phyloP scores from a whole-genome alignment of 1,140 invertebrate genomes.

The Eupristina koningsbergeri region DNA sequence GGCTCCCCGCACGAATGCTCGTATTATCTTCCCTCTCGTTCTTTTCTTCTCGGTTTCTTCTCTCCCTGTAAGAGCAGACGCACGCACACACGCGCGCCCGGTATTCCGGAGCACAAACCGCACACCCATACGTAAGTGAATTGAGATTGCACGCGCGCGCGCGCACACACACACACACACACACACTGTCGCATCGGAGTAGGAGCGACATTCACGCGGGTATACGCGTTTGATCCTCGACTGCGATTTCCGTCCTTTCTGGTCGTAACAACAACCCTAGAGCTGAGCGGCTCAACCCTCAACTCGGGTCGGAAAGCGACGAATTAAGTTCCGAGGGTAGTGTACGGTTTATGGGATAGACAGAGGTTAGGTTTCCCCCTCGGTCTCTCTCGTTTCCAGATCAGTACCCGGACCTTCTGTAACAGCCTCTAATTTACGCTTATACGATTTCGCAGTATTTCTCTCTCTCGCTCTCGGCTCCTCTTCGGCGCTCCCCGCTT shows the following conservation, averaged over 20 bases:
- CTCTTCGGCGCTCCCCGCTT: neutral
- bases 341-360: constrained; percentile 57
- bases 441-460: constrained; percentile 37
- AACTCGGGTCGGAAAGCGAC: constrained; percentile 51
- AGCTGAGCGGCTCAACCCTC: neutral
- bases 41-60: constrained; percentile 12
- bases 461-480: neutral
- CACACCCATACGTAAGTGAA: constrained; percentile 18
- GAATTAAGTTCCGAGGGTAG: constrained; percentile 69
- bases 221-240: constrained; percentile 36
- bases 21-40: neutral
- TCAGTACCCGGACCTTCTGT: constrained; percentile 64
- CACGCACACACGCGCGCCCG: neutral
- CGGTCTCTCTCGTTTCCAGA: constrained; percentile 57
- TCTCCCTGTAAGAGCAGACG: too few species aligned
- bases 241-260: constrained; percentile 49
- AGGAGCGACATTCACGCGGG: constrained; percentile 2
- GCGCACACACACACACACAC: constrained; percentile 56
- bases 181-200: constrained; percentile 47
- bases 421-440: constrained; percentile 50
- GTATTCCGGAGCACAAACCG: too few species aligned
- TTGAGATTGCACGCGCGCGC: constrained; percentile 53
- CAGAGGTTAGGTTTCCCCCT: constrained; percentile 54
- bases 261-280: constrained; percentile 31
- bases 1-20: constrained; percentile 12